Base-by-base conservation (phyloP, 2,113 vertebrate species). In the Amphiprion percula region DNA sequence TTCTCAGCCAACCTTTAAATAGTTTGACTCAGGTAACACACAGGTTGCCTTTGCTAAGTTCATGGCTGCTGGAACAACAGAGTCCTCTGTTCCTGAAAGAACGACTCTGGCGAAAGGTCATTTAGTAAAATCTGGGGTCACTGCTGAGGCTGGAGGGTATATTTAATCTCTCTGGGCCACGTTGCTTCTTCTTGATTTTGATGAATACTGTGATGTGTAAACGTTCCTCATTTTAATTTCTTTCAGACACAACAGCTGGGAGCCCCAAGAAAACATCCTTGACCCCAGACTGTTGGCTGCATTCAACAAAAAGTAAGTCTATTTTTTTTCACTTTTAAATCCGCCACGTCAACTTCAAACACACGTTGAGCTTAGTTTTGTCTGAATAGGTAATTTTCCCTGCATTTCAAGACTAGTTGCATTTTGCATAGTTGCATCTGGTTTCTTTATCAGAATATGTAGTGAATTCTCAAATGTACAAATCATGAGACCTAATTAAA, bases 241-340 rank as follows among this genome's bases (percentile, higher is more conserved):
- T 89, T 92, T 71, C 93, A 99, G 98, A 92, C 98, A 99, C 94
- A 99, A 99, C 96, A 99, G 98, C 92, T 99, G 98, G 98, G 98
- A 99, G 88, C 98, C 98, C 0, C 97, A 99, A 78, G 97, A 99
- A 86, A 99, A 99, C 91, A 98, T 99, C 92, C 95, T 99, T 68
- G 98, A 99, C 87, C 98, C 98, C 0, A 89, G 98, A 83, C 96
- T 99, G 80, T 91, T 99, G 83, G 94, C 97, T 30, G 98, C 98
- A 0, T 99, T 99, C 95, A 97, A 99, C 94, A 99, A 98, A 91
- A 99, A 97, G 98, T 99, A 65, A 19, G 19, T 52, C 19, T 15
- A 1, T 15, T 12, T 44, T 44, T 44, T 44, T 44, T 44, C 6
- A 37, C 2, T 37, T 37, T 9, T 1, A 37, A 37, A 37, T 37